phyloP scores from a whole-genome alignment of 2,888 invertebrate species.

The Lasioglossum figueresi region DNA sequence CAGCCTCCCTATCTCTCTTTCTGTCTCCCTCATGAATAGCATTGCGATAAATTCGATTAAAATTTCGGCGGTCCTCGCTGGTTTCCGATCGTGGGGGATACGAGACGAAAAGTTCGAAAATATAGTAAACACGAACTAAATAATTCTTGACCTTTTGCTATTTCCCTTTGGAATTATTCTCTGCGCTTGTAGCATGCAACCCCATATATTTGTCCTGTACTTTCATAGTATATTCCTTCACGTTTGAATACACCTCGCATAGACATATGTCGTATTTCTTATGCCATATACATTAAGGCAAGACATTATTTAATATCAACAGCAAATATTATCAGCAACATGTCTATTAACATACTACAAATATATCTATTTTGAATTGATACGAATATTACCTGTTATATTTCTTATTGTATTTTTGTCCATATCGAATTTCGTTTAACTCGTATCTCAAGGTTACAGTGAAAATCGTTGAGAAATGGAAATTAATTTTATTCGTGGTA shows the following conservation, averaged over 20 bases:
- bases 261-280: neutral
- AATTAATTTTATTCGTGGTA: neutral
- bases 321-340: neutral
- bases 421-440: neutral
- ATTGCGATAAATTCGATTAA: slow-evolving; percentile 83
- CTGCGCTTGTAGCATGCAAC: neutral
- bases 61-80: slow-evolving; percentile 80
- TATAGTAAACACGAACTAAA: slow-evolving; percentile 71
- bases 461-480: neutral
- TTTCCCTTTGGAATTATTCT: neutral
- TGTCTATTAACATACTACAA: neutral
- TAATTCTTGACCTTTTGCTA: slow-evolving; percentile 43
- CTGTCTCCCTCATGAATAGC: slow-evolving; percentile 81
- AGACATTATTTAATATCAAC: neutral
- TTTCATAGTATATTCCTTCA: neutral
- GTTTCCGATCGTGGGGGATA: slow-evolving; percentile 66
- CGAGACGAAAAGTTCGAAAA: slow-evolving; percentile 65
- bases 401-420: no score
- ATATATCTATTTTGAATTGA: neutral
- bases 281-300: neutral
- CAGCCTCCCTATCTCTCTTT: slow-evolving; percentile 30
- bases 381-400: no score
- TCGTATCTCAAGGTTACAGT: neutral
- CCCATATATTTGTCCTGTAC: neutral
- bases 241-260: neutral